These are phyloP conservation scores for Panulirus ornatus DNA, from an alignment of 1,140 invertebrate genomes.

Conservation along the genomic window DNA sequence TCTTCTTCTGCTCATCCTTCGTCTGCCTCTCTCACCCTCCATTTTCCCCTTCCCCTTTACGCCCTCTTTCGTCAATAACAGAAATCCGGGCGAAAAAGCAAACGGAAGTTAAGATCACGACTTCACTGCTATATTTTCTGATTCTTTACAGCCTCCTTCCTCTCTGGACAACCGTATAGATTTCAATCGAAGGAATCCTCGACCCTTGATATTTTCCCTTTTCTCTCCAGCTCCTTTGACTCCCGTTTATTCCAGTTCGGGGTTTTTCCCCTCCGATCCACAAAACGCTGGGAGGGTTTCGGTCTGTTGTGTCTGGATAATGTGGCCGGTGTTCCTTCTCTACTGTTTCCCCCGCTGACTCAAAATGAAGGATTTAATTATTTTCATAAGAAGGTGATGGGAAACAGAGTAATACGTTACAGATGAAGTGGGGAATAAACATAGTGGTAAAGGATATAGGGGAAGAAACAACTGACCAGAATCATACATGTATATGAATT, in stretches of 20 bases:
- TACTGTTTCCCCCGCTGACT: too few relatives aligned
- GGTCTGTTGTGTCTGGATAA: too few relatives aligned
- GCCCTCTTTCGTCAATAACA: conserved; percentile 1
- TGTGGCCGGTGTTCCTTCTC: too few relatives aligned
- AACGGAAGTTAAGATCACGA: not conserved
- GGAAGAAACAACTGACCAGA: too few relatives aligned
- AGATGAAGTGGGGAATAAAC: too few relatives aligned
- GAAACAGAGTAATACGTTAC: too few relatives aligned
- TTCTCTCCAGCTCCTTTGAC: not conserved
- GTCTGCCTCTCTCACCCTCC: not conserved
- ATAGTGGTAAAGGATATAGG: too few relatives aligned
- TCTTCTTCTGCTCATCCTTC: not conserved
- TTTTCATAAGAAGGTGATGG: too few relatives aligned
- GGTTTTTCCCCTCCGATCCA: not conserved
- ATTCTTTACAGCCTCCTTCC: conserved; percentile 53
- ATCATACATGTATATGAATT: too few relatives aligned
- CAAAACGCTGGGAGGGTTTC: too few relatives aligned
- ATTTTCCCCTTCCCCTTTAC: not conserved
- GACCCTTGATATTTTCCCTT: not conserved
- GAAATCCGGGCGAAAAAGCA: not conserved
- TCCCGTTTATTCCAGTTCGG: not conserved
- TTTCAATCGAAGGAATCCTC: conserved; percentile 45
- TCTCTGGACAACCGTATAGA: conserved; percentile 56
- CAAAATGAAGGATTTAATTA: too few relatives aligned
- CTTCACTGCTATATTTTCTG: conserved; percentile 32